Percentiles rank a stretch among this genome's conserved stretches.
These are phyloP conservation scores for Synaphobranchus kaupii DNA, from an alignment of 2,797 vertebrate species.

Conservation along the genomic window DNA sequence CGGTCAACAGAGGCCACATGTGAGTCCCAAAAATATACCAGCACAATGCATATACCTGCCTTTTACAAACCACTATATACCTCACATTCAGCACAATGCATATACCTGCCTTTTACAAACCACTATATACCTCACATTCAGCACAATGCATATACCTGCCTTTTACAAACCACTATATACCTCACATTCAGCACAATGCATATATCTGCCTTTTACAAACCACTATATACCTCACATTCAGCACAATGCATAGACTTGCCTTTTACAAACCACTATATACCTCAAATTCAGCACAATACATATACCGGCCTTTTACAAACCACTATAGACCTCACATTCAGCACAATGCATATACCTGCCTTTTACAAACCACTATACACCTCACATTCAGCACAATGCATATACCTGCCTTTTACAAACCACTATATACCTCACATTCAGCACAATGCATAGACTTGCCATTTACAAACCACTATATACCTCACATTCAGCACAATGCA, in stretches of 20 bases:
- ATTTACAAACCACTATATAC: background rate
- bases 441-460: background rate
- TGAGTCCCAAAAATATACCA: constrained; percentile 65
- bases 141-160: background rate
- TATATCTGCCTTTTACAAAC: background rate
- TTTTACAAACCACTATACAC: background rate
- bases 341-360: background rate
- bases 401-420: no score
- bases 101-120: no score
- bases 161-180: no score
- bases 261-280: background rate
- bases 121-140: background rate
- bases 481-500: background rate
- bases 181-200: background rate
- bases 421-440: background rate
- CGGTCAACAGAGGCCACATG: constrained; percentile 85
- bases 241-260: background rate
- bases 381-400: background rate
- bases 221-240: background rate
- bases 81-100: background rate
- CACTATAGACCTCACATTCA: background rate
- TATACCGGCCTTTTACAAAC: no score
- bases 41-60: background rate
- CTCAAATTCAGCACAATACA: background rate
- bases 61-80: background rate